phyloP scores from a whole-genome alignment of 1,140 invertebrate species.

The Scaptomyza pallida region DNA sequence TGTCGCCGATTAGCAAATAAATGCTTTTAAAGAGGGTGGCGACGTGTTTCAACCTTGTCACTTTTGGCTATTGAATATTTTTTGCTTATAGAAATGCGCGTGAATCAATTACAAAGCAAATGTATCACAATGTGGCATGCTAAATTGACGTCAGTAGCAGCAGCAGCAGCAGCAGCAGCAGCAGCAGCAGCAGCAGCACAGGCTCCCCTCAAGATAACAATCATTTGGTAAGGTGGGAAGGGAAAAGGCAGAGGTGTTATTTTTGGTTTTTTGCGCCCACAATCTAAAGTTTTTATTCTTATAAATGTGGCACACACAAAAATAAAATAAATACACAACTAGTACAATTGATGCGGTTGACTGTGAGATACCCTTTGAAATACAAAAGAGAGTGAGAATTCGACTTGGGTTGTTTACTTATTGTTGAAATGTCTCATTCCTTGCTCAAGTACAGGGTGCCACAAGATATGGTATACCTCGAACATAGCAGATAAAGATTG shows the following conservation, averaged over 20 bases:
- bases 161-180: too few relatives aligned
- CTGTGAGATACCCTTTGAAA: too few relatives aligned
- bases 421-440: too few relatives aligned
- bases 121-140: conserved; percentile 2
- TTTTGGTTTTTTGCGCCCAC: conserved; percentile 20
- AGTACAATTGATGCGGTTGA: too few relatives aligned
- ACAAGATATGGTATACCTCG: too few relatives aligned
- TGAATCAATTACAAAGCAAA: neutral
- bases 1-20: conserved; percentile 64
- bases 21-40: conserved; percentile 6
- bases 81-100: too few relatives aligned
- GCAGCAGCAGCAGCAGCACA: too few relatives aligned
- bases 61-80: conserved; percentile 15
- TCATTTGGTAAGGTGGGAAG: neutral
- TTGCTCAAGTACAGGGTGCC: too few relatives aligned
- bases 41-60: conserved; percentile 49
- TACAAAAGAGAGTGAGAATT: too few relatives aligned
- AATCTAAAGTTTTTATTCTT: conserved; percentile 34
- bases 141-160: conserved; percentile 52
- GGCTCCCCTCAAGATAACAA: neutral
- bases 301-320: conserved; percentile 48
- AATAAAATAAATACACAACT: too few relatives aligned
- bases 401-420: too few relatives aligned
- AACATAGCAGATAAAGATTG: too few relatives aligned
- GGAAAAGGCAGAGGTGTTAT: conserved; percentile 3